Percentiles rank a stretch among this genome's conserved stretches.
Evolutionary conservation across 2,113 vertebrate species (phyloP).

Genomic region (Pampusana beccarii): DNA sequence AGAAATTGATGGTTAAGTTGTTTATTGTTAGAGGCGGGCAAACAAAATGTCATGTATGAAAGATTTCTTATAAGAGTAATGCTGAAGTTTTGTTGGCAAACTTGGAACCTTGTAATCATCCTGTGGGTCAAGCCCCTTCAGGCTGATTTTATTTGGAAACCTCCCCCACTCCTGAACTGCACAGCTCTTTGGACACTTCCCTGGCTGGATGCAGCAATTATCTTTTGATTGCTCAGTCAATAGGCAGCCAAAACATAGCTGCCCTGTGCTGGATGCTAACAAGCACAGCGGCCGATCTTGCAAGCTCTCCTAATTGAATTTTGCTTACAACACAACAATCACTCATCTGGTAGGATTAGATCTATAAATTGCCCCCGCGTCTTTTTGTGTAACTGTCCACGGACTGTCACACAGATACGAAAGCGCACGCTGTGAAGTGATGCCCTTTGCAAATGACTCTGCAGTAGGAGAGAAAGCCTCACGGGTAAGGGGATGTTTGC

Average conservation of each 20-base stretch:
- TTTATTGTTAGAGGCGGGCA: background rate
- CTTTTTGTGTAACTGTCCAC: background rate
- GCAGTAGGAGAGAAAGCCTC: background rate
- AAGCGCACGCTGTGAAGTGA: background rate
- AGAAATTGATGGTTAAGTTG: background rate
- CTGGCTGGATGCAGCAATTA: background rate
- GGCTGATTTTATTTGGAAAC: background rate
- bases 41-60: background rate
- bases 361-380: background rate
- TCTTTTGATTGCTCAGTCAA: background rate
- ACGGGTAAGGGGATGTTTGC: background rate
- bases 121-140: background rate
- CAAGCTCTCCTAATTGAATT: conserved; percentile 22
- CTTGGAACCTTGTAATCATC: background rate
- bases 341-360: background rate
- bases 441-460: background rate
- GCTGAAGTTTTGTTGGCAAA: background rate
- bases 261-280: conserved; percentile 17
- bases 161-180: background rate
- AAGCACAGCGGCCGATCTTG: background rate
- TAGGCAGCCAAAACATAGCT: background rate
- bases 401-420: background rate
- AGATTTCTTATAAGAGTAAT: background rate
- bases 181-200: accelerated
- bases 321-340: background rate